phyloP scores from a whole-genome alignment of 2,113 vertebrate species.

The Pogonocichla stellata region DNA sequence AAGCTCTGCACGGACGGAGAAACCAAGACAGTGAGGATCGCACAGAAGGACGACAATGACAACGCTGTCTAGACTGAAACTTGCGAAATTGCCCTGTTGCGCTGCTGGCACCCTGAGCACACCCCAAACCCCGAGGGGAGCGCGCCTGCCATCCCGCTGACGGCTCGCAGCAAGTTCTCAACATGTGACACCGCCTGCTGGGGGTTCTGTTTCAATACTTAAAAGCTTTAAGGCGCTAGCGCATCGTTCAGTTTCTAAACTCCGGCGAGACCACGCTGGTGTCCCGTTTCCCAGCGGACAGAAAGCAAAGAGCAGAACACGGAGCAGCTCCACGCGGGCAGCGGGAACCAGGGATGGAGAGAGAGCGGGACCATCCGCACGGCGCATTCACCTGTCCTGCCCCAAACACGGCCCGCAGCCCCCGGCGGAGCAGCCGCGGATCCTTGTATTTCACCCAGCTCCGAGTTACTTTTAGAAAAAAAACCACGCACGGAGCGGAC shows the following conservation, averaged over 20 bases:
- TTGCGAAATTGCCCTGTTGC: fast-evolving
- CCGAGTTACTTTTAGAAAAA: not conserved
- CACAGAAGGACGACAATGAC: fast-evolving
- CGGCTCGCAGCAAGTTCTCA: not conserved
- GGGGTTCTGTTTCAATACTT: fast-evolving
- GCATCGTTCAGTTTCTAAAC: fast-evolving
- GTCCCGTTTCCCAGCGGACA: fast-evolving
- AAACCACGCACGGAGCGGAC: not conserved
- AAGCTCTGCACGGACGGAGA: fast-evolving
- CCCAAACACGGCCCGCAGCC: not conserved
- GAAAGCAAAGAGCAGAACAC: not conserved
- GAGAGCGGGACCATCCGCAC: not conserved
- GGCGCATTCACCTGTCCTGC: not conserved
- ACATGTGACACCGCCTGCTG: fast-evolving
- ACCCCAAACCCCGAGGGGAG: fast-evolving
- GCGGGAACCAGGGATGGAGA: not conserved
- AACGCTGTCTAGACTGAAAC: fast-evolving
- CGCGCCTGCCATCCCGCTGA: not conserved
- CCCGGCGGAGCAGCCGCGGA: not conserved
- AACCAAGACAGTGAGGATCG: not conserved
- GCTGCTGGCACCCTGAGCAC: not conserved
- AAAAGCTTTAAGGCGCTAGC: not conserved
- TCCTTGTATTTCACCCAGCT: not conserved
- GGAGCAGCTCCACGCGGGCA: not conserved
- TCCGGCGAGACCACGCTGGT: fast-evolving